Evolutionary conservation across 2,888 invertebrate species (phyloP), one percentile per base, ranked within the genome.

Genomic region (Colletes collaris): DNA sequence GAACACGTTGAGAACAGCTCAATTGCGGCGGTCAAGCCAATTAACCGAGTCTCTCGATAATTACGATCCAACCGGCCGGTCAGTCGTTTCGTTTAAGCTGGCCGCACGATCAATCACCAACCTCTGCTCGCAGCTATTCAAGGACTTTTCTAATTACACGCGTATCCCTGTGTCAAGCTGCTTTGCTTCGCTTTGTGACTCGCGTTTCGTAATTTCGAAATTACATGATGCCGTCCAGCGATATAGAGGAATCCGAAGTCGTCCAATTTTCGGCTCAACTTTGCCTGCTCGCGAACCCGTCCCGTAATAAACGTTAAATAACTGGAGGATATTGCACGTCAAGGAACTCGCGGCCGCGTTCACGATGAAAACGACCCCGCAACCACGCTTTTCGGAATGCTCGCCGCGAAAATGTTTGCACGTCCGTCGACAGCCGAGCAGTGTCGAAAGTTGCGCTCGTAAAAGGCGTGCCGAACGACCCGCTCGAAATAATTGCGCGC

Each of bases 31-130:
- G 79, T 84, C 80, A 75, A 79, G 81, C 86, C 84, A 87, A 87
- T 87, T 86, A 86, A 81, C 76, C 76, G 77, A 79, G 74, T 76
- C 81, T 82, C 86, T 62, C 69, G 86, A 84, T 87, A 86, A 87
- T 87, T 87, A 84, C 79, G 72, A 81, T 52, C 82, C 71, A 59
- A 56, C 44, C 67, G 69, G 16, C 56, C 79, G 77, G 73, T 76
- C 70, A 67, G 76, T 85, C 70, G 76, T 72, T 78, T 70, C 74
- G 77, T 84, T 87, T 66, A 73, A 85, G 80, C 83, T 60, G 49
- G 53, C 73, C 72, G 35, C 62, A 35, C 78, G 76, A 83, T 88
- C 82, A 79, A 78, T 81, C 72, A 69, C 46, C n/a, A 50, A 50
- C 10, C 71, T 52, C 66, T 16, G 56, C 66, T 76, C 11, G 37